Evolutionary conservation across 2,113 vertebrate genomes (phyloP).

Genomic region (Lophura nycthemera): DNA sequence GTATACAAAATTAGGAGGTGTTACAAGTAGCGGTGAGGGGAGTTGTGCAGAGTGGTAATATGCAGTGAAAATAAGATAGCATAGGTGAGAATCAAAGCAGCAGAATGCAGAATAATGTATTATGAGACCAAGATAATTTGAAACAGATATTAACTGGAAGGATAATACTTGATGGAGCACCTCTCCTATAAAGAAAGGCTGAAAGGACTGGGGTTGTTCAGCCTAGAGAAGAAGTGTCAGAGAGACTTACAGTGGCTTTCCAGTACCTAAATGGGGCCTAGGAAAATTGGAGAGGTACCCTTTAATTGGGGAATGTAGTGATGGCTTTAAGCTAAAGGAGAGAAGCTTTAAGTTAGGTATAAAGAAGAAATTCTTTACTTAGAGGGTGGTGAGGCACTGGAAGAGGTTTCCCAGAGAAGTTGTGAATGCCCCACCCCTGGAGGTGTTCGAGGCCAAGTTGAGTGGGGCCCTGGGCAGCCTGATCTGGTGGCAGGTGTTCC

Average conservation of each 20-base stretch:
- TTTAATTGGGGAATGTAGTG: neutral
- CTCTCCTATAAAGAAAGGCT: neutral
- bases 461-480: neutral
- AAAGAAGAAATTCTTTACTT: neutral
- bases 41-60: neutral
- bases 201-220: neutral
- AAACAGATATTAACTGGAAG: neutral
- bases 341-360: neutral
- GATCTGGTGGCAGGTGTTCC: neutral
- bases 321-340: neutral
- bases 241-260: neutral
- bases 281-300: neutral
- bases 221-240: neutral
- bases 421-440: neutral
- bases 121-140: neutral
- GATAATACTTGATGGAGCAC: neutral
- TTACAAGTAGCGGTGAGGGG: neutral
- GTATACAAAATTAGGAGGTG: neutral
- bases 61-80: slow-evolving; percentile 14
- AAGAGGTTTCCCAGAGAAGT: neutral
- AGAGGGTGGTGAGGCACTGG: neutral
- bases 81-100: slow-evolving; percentile 11
- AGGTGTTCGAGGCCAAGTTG: neutral
- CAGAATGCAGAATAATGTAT: neutral
- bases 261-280: neutral